A percentile compares a stretch with the other conserved stretches of the same genome.
These are phyloP conservation scores for Adelphocoris suturalis DNA, from an alignment of 2,888 invertebrate species.

Conservation along the genomic window DNA sequence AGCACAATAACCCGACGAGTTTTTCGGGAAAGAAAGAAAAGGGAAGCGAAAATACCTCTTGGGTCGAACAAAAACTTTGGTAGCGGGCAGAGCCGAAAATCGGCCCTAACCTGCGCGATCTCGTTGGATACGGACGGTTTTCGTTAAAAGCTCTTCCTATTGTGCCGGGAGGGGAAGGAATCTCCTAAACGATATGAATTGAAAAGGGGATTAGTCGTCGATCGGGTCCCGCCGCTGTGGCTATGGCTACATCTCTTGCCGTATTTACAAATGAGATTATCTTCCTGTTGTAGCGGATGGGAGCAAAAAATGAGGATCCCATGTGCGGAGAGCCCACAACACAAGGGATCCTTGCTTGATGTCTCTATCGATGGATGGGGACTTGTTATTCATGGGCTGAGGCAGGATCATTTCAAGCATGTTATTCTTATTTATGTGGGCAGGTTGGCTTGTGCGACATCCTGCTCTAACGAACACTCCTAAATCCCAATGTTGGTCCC, in stretches of 20 bases:
- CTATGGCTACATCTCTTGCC: conserved; percentile 35
- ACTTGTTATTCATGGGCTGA: conserved; percentile 31
- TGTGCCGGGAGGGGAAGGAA: background rate
- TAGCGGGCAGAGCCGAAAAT: background rate
- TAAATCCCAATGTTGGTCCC: background rate
- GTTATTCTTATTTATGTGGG: conserved; percentile 34
- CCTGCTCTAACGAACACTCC: background rate
- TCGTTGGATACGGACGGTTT: conserved; percentile 26
- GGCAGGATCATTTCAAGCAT: conserved; percentile 42
- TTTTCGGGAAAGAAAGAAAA: conserved; percentile 22
- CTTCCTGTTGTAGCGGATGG: conserved; percentile 31
- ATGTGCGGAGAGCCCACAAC: conserved; percentile 40
- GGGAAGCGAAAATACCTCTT: conserved; percentile 40
- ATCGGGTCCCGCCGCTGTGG: conserved; percentile 34
- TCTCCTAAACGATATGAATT: conserved; percentile 48
- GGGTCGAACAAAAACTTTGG: conserved; percentile 32
- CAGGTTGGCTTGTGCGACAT: background rate
- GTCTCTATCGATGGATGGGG: conserved; percentile 44
- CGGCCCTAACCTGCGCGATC: conserved; percentile 38
- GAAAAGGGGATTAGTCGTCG: conserved; percentile 47
- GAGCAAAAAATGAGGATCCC: conserved; percentile 43
- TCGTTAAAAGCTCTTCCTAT: conserved; percentile 15
- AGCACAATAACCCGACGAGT: background rate
- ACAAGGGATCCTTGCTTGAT: conserved; percentile 38
- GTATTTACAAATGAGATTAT: conserved; percentile 54